Evolutionary conservation across 2,113 vertebrate genomes (phyloP).

Genomic region (Butorides virescens): DNA sequence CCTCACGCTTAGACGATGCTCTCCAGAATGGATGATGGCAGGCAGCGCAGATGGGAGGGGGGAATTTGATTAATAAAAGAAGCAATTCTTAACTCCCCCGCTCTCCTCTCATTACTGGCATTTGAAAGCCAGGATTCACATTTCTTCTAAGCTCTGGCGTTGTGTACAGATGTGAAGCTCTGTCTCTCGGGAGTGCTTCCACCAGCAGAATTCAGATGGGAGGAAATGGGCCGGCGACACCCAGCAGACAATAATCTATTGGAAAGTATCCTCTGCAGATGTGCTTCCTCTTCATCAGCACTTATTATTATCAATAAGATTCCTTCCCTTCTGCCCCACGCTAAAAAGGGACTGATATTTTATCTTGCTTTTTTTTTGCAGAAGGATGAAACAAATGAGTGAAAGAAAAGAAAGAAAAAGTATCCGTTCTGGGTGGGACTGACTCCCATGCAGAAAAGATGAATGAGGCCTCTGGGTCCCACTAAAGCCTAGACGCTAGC

Average conservation of each 20-base stretch:
- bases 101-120: slow-evolving; percentile 13
- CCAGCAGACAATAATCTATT: background rate
- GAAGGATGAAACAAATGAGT: background rate
- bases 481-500: background rate
- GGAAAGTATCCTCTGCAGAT: slow-evolving; percentile 37
- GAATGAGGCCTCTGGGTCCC: background rate
- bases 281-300: slow-evolving; percentile 22
- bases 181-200: background rate
- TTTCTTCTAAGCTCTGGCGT: background rate
- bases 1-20: accelerated
- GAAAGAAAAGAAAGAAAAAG: background rate
- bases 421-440: background rate
- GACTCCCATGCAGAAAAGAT: background rate
- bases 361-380: background rate
- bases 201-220: slow-evolving; percentile 10
- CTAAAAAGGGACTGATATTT: background rate
- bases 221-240: slow-evolving; percentile 32
- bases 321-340: background rate
- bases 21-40: background rate
- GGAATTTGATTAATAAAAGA: background rate
- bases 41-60: background rate
- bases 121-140: slow-evolving; percentile 5
- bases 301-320: background rate
- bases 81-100: slow-evolving; percentile 1
- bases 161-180: slow-evolving; percentile 12